Percentiles rank a stretch among this genome's conserved stretches.
Evolutionary conservation across 1,140 invertebrate genomes (phyloP).

Genomic region (Psix sp.): DNA sequence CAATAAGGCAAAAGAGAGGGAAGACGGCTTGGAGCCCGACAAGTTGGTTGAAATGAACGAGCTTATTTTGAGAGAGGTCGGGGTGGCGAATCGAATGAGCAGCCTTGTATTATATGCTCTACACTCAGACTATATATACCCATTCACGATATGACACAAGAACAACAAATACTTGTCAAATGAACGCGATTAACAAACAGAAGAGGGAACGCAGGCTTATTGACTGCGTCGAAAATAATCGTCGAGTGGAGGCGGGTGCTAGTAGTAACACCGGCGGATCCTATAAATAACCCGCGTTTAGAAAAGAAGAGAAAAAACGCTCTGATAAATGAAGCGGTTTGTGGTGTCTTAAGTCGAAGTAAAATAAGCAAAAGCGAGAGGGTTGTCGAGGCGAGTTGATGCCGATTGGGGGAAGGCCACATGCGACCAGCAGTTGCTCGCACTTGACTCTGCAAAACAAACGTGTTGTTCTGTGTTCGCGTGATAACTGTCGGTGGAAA

Average conservation of each 20-base stretch:
- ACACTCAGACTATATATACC: conserved; percentile 20
- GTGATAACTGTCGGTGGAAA: too few species aligned
- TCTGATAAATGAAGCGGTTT: conserved; percentile 44
- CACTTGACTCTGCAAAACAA: too few species aligned
- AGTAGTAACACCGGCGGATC: conserved; percentile 4
- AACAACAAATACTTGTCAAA: conserved; percentile 21
- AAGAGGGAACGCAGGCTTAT: neutral
- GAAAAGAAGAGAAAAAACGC: conserved; percentile 15
- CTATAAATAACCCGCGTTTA: conserved; percentile 32
- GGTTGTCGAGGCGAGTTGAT: conserved; percentile 25
- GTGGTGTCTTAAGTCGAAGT: conserved; percentile 23
- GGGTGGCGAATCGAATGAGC: conserved; percentile 5
- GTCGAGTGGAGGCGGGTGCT: conserved; percentile 4
- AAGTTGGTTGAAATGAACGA: conserved; percentile 10
- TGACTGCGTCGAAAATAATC: conserved; percentile 4
- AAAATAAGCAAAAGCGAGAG: conserved; percentile 42
- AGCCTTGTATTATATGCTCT: conserved; percentile 13
- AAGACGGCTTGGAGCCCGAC: neutral
- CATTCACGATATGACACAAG: conserved; percentile 2
- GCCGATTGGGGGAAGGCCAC: too few species aligned
- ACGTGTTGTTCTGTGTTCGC: too few species aligned
- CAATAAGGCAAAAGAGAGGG: too few species aligned
- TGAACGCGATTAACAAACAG: neutral
- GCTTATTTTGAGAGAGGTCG: conserved; percentile 27
- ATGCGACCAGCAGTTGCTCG: too few species aligned